These are phyloP conservation scores for Myiagra hebetior DNA, from an alignment of 2,113 vertebrate species.

Conservation along the genomic window DNA sequence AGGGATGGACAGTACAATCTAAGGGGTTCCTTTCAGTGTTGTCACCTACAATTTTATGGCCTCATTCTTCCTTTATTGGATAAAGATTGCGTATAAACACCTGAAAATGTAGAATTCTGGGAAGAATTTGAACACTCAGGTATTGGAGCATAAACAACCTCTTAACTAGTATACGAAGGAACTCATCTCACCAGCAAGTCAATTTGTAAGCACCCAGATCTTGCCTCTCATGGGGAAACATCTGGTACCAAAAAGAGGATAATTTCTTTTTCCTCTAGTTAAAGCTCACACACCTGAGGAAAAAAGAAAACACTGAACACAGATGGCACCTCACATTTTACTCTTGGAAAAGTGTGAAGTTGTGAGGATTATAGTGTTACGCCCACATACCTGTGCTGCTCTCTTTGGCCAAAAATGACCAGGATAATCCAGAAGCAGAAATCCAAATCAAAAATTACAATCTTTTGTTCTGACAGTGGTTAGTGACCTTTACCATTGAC, in stretches of 20 bases:
- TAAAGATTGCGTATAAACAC: background rate
- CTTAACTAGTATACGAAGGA: background rate
- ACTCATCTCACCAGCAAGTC: background rate
- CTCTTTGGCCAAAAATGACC: background rate
- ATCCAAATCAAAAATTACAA: background rate
- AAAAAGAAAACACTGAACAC: background rate
- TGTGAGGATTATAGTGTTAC: background rate
- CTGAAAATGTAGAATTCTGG: background rate
- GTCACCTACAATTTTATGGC: background rate
- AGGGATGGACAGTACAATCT: background rate
- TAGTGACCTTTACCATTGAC: background rate
- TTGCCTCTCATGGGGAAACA: conserved; percentile 25
- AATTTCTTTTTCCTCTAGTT: conserved; percentile 35
- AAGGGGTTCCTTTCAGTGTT: background rate
- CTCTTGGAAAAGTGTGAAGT: background rate
- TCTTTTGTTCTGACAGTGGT: background rate
- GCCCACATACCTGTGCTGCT: background rate
- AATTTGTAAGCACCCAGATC: background rate
- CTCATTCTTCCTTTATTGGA: background rate
- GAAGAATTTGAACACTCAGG: background rate
- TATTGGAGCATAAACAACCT: conserved; percentile 31
- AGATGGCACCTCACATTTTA: conserved; percentile 14
- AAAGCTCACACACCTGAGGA: conserved; percentile 1
- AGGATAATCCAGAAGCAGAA: background rate
- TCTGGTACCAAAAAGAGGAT: background rate